Percentiles rank a stretch among this genome's conserved stretches.
Conservation (phyloP, 1,140 invertebrate species). For the Mamestra configurata region DNA sequence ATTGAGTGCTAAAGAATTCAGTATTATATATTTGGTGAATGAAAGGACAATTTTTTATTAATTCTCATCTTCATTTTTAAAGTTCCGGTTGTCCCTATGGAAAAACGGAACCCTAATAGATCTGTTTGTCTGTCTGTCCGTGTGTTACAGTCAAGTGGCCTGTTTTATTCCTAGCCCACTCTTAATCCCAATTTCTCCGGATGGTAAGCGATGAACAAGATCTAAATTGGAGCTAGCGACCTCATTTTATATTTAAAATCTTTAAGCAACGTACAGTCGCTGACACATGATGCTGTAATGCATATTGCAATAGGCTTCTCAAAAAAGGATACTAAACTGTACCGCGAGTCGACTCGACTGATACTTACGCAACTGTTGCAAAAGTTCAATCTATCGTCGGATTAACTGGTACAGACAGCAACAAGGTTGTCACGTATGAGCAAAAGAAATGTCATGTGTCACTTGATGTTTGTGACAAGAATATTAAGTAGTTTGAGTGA, state of each 20-base stretch:
- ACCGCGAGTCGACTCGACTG: slow-evolving; percentile 3
- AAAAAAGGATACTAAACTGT: slow-evolving; percentile 32
- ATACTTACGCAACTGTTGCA: slow-evolving; percentile 39
- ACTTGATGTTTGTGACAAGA: not conserved
- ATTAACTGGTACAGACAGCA: slow-evolving; percentile 25
- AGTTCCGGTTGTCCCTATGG: too few species aligned
- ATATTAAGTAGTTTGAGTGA: not conserved
- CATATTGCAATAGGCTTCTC: not conserved
- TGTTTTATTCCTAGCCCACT: too few species aligned
- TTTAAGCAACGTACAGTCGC: not conserved
- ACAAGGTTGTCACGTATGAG: not conserved
- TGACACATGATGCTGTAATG: not conserved
- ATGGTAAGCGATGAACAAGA: too few species aligned
- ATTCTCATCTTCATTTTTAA: too few species aligned
- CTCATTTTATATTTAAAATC: not conserved
- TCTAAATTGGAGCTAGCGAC: too few species aligned
- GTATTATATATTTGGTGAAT: too few species aligned
- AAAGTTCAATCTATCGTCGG: slow-evolving; percentile 48
- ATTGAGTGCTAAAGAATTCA: too few species aligned
- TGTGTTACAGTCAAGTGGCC: too few species aligned
- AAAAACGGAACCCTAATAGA: too few species aligned
- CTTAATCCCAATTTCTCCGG: too few species aligned
- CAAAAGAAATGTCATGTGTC: not conserved
- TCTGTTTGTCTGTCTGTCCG: too few species aligned
- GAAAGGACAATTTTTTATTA: too few species aligned